Evolutionary conservation across 1,140 invertebrate species (phyloP).

Genomic region (Drosophila varians): DNA sequence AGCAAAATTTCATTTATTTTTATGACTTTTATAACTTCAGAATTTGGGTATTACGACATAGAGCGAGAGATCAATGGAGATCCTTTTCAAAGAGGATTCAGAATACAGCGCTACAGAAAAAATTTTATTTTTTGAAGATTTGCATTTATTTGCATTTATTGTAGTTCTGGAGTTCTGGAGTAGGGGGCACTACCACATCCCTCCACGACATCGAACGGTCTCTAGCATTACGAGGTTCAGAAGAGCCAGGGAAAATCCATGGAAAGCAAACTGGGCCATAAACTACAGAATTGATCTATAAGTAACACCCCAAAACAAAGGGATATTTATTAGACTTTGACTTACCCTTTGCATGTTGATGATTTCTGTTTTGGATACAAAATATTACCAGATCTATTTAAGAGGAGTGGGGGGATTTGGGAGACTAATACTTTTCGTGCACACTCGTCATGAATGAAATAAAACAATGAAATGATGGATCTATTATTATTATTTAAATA

Average conservation of each 20-base stretch:
- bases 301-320: neutral
- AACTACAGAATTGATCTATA: neutral
- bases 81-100: no score
- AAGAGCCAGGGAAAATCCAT: conserved; percentile 5
- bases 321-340: neutral
- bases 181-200: neutral
- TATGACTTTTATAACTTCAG: no score
- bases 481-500: no score
- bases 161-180: no score
- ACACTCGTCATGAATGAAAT: neutral
- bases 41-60: conserved; percentile 1
- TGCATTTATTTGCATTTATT: no score
- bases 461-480: neutral
- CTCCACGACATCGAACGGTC: neutral
- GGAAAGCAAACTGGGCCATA: neutral
- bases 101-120: no score
- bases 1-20: neutral
- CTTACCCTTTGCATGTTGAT: neutral
- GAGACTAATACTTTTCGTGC: neutral
- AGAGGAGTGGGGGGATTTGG: neutral
- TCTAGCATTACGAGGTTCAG: conserved; percentile 11
- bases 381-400: neutral
- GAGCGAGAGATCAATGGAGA: conserved; percentile 41
- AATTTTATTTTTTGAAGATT: no score
- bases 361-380: neutral